A percentile compares a stretch with the other conserved stretches of the same genome.
These are phyloP conservation scores for Spialia ferax DNA, from an alignment of 2,888 invertebrate species.

Conservation along the genomic window DNA sequence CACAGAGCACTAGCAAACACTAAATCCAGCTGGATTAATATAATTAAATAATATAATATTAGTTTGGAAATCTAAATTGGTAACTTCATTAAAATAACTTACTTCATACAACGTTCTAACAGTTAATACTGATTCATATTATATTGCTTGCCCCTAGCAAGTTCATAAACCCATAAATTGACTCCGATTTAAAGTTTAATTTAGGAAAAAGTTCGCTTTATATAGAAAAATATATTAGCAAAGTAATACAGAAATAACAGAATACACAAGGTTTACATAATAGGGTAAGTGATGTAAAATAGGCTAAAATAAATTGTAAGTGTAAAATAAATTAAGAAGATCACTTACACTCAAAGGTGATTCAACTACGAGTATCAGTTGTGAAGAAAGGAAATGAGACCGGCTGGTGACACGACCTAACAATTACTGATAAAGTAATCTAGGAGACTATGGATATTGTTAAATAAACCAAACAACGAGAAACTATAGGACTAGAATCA, in stretches of 20 bases:
- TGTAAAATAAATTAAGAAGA: too few relatives aligned
- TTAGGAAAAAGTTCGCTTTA: neutral
- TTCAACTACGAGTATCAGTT: slow-evolving; percentile 54
- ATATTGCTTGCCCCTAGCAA: neutral
- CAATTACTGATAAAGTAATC: slow-evolving; percentile 72
- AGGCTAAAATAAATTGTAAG: neutral
- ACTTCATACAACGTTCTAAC: too few relatives aligned
- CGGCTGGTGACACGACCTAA: slow-evolving; percentile 72
- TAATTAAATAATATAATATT: slow-evolving; percentile 18
- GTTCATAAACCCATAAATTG: neutral
- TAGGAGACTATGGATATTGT: slow-evolving; percentile 68
- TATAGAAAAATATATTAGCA: too few relatives aligned
- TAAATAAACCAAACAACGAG: slow-evolving; percentile 43
- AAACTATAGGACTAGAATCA: too few relatives aligned
- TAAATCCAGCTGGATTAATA: slow-evolving; percentile 16
- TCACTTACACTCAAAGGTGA: slow-evolving; percentile 47
- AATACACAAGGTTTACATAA: too few relatives aligned
- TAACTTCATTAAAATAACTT: too few relatives aligned
- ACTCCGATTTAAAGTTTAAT: neutral
- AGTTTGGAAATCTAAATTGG: slow-evolving; percentile 22
- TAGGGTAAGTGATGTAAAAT: neutral
- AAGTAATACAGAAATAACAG: too few relatives aligned
- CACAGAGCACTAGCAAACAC: slow-evolving; percentile 20
- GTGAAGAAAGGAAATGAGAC: slow-evolving; percentile 61
- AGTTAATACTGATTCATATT: too few relatives aligned